Evolutionary conservation across 1,140 invertebrate species (phyloP).

Genomic region (Drosophila sulfurigaster): DNA sequence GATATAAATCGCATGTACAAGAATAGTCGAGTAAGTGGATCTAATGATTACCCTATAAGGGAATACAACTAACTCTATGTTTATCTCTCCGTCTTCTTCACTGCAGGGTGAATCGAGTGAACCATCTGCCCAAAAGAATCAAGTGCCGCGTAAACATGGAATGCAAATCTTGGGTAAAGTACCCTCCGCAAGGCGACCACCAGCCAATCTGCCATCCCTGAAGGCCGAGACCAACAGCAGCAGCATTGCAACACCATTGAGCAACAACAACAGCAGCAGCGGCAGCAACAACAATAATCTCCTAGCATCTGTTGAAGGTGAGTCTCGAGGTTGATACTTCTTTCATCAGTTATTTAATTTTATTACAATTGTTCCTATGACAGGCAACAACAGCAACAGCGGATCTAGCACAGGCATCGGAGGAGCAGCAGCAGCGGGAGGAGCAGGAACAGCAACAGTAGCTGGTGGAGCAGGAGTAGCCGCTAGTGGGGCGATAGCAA

Average conservation of each 20-base stretch:
- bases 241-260: slow-evolving; percentile 60
- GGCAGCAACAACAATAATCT: slow-evolving; percentile 62
- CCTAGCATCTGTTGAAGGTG: slow-evolving; percentile 81
- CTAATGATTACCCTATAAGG: not conserved
- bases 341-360: no score
- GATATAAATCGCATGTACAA: slow-evolving; percentile 99
- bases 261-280: slow-evolving; percentile 61
- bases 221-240: slow-evolving; percentile 94
- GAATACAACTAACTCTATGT: not conserved
- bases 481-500: slow-evolving; percentile 26
- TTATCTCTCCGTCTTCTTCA: not conserved
- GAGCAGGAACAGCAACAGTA: not conserved
- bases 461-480: slow-evolving; percentile 36
- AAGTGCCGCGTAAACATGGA: slow-evolving; percentile 97
- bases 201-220: slow-evolving; percentile 98
- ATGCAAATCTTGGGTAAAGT: slow-evolving; percentile 99
- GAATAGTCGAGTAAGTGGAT: slow-evolving; percentile 90
- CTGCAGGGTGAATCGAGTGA: slow-evolving; percentile 94
- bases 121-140: slow-evolving; percentile 94
- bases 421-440: slow-evolving; percentile 6
- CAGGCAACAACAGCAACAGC: slow-evolving; percentile 53
- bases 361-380: not conserved
- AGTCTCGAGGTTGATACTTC: not conserved
- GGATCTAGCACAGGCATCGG: slow-evolving; percentile 9
- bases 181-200: slow-evolving; percentile 96